Conservation (phyloP, 2,797 vertebrate species). For the Myotis pilosus region DNA sequence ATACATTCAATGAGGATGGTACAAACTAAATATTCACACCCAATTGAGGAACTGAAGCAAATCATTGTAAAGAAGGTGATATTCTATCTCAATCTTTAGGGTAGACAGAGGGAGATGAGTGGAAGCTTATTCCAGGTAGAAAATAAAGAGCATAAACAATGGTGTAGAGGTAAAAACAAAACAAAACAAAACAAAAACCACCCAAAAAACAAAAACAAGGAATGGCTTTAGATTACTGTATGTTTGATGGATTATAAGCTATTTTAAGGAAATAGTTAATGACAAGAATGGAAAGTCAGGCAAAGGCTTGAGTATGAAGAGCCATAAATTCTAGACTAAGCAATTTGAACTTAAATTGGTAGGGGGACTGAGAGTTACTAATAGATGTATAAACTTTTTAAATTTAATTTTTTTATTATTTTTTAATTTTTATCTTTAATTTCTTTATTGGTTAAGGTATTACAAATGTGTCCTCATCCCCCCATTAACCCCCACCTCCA, state of each 20-base stretch:
- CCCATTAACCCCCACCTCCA: no score
- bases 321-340: not conserved
- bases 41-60: not conserved
- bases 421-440: no score
- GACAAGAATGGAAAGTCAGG: not conserved
- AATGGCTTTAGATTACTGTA: not conserved
- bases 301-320: not conserved
- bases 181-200: not conserved
- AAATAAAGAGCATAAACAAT: not conserved
- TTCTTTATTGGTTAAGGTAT: no score
- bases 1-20: not conserved
- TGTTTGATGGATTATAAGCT: not conserved
- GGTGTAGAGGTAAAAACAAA: not conserved
- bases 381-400: not conserved
- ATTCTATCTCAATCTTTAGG: not conserved
- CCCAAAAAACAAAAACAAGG: not conserved
- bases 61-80: not conserved
- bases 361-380: not conserved
- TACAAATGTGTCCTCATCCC: no score
- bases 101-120: not conserved
- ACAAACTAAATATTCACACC: not conserved
- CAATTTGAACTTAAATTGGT: slow-evolving; percentile 6
- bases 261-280: not conserved
- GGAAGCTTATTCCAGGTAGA: not conserved
- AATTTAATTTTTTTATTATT: no score